Percentiles rank a stretch among this genome's conserved stretches.
These are phyloP conservation scores for Gallinago jamesoni DNA, from an alignment of 2,113 vertebrate species.

Conservation along the genomic window DNA sequence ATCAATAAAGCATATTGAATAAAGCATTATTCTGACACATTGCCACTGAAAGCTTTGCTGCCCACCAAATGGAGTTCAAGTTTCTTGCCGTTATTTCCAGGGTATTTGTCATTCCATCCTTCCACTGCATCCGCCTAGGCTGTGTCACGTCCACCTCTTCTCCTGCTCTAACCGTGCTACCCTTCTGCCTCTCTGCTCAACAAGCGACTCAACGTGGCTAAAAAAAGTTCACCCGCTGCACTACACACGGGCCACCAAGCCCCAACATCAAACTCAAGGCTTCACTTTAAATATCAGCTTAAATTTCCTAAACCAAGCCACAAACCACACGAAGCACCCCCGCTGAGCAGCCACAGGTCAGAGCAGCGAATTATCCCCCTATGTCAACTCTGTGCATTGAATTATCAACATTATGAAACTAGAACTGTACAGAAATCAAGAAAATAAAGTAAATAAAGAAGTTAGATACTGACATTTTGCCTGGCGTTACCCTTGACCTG, in stretches of 20 bases:
- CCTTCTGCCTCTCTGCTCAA: not conserved
- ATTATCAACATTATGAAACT: not conserved
- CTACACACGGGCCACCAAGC: not conserved
- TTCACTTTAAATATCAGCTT: not conserved
- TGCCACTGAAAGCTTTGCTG: not conserved
- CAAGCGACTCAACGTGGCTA: not conserved
- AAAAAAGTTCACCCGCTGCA: not conserved
- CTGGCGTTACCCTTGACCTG: conserved; percentile 99
- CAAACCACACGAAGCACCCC: not conserved
- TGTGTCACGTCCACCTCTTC: not conserved
- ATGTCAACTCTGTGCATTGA: not conserved
- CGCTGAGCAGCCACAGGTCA: not conserved
- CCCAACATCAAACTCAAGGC: not conserved
- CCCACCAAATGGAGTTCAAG: not conserved
- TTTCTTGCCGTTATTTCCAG: not conserved
- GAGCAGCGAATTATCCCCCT: not conserved
- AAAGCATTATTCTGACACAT: not conserved
- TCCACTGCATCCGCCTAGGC: not conserved
- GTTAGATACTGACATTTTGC: conserved; percentile 99
- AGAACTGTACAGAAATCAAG: conserved; percentile 41
- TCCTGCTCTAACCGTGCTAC: not conserved
- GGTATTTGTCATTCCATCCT: not conserved
- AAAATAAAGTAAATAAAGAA: conserved; percentile 80
- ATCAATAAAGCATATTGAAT: no score
- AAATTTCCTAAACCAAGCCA: not conserved